These are phyloP conservation scores for Ginglymostoma cirratum DNA, from an alignment of 2,113 vertebrate genomes.

Conservation along the genomic window DNA sequence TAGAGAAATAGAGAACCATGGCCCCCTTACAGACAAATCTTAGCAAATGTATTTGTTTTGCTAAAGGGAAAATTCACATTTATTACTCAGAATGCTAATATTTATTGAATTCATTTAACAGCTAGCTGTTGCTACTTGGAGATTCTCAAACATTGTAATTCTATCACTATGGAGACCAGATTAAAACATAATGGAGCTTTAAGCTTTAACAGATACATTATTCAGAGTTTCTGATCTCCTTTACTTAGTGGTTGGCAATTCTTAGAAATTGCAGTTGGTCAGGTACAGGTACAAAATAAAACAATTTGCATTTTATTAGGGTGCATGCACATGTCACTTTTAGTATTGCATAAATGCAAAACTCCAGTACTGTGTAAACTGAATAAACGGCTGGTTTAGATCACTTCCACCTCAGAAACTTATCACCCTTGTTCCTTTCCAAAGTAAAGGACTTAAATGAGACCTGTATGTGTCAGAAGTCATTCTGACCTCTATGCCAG, in stretches of 20 bases:
- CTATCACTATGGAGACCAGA: neutral
- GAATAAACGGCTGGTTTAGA: neutral
- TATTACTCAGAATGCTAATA: neutral
- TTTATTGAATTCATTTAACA: neutral
- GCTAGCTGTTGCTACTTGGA: neutral
- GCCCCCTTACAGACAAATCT: neutral
- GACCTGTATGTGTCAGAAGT: neutral
- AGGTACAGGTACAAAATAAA: neutral
- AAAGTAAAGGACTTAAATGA: neutral
- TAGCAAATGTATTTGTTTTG: slow-evolving; percentile 10
- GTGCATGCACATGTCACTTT: neutral
- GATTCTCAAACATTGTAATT: neutral
- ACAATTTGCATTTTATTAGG: neutral
- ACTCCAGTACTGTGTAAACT: neutral
- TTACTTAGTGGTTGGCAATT: neutral
- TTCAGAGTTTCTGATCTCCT: neutral
- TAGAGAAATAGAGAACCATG: neutral
- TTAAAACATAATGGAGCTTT: neutral
- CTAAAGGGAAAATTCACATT: slow-evolving; percentile 7
- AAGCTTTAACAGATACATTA: neutral
- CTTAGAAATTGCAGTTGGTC: neutral
- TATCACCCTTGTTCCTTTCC: no score
- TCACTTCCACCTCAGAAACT: neutral
- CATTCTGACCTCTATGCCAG: no score
- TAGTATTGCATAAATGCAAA: neutral